Base-by-base conservation (phyloP, 2,113 vertebrate genomes). In the Hymenochirus boettgeri region DNA sequence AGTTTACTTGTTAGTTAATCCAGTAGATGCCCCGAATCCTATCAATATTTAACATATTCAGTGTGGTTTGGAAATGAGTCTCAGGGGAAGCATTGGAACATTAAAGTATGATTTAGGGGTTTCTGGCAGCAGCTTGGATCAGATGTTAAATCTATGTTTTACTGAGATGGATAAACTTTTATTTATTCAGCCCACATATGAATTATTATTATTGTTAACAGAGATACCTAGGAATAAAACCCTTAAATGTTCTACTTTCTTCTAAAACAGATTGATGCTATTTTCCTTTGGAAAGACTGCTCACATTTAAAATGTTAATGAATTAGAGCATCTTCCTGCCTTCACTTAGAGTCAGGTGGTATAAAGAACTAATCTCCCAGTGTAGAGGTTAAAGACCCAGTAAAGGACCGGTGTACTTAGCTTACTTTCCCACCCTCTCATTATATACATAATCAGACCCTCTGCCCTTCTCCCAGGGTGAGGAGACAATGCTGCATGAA, bases 401-500 rank as follows among this genome's bases (percentile, higher is more conserved):
- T 53, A 19, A 27, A 60, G 24, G 33, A n/a, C 18, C 35, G n/a
- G 22, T 51, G 15, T 39, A 4, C 46, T n/a, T 13, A 67, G 7
- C 46, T 37, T 35, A 26, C 51, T 67, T 60, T 51, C 47, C 65
- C 57, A 51, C 57, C 56, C 50, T 53, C 37, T 10, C 24, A 12
- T 52, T 48, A 66, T 55, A 50, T 50, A 25, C 46, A 45, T 52
- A 60, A 52, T 53, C 47, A 52, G 24, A 26, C 65, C 65, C 65
- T 60, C 59, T 67, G 65, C 65, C 65, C 65, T 53, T 67, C 65
- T 67, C 65, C 57, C 57, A 53, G 57, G 56, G 65, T 29, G 65
- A 52, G 37, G 24, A 57, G 52, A 67, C 65, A 67, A 67, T 67
- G 57, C 23, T 18, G 37, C 47, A 67, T 67, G 57, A 67, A 67